Evolutionary conservation across 1,140 invertebrate genomes (phyloP), one percentile per base, ranked within the genome.

Genomic region (Frieseomelitta varia): DNA sequence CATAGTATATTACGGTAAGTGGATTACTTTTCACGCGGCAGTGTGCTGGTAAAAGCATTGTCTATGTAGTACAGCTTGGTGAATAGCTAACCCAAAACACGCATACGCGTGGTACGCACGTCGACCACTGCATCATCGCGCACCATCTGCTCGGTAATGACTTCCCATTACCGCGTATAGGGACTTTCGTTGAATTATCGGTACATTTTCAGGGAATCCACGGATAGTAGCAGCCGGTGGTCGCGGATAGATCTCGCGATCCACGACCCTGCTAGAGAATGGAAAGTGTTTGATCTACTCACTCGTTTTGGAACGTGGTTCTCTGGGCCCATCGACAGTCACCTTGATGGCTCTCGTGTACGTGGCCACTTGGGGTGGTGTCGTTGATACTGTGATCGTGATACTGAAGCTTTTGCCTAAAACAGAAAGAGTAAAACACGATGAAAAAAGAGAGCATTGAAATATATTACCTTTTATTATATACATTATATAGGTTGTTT

Each of bases 331-430:
- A 94, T 99, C 99, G 51, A 99, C 99, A 55, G 99, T 99, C 65
- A 99, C 99, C 96, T 99, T 99, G 94, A 99, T 99, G 69, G 99
- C 99, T 95, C 99, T 99, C 90, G 96, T 97, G 95, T 99, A 99
- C 30, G 98, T 99, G 39, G 98, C 97, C 76, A 99, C 97, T 96
- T 99, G 98, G 61, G 98, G 98, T 79, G 99, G 99, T 86, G 96
- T 97, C 53, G 98, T 98, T 85, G 97, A 97, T 83, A 99, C 96
- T 15, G 98, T 99, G 90, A 99, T 99, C 75, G 98, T 99, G 87
- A 99, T 96, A 63, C 98, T 98, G 95, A 99, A 99, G 93, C 98
- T 99, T 95, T 99, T 99, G 47, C 99, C 99, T 99, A 96, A 6
- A 96, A 95, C 93, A 93, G 88, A 91, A 73, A 86, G 6, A 81